Conservation (phyloP, 2,113 vertebrate species). For the Epinephelus fuscoguttatus region DNA sequence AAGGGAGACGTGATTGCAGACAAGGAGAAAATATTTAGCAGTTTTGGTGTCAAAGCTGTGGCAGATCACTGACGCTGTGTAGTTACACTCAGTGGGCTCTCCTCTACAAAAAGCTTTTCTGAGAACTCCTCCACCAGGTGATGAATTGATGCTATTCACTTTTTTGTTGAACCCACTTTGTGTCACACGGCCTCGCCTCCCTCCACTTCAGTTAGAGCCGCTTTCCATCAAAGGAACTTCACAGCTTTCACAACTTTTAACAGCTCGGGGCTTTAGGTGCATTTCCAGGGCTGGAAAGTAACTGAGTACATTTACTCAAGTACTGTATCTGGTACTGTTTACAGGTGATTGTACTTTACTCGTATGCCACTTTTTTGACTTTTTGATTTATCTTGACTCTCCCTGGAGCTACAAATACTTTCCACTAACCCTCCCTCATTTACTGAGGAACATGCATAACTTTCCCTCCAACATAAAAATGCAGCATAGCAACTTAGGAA, state of each 20-base stretch:
- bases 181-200: neutral
- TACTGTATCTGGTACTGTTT: too few relatives aligned
- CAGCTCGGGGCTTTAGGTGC: neutral
- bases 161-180: neutral
- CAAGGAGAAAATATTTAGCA: slow-evolving; percentile 75
- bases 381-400: too few relatives aligned
- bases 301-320: neutral
- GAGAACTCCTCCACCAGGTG: slow-evolving; percentile 5
- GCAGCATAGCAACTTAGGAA: too few relatives aligned
- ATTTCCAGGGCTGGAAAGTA: neutral
- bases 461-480: too few relatives aligned
- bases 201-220: neutral
- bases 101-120: neutral
- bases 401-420: too few relatives aligned
- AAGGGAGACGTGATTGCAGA: slow-evolving; percentile 65
- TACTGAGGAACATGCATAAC: too few relatives aligned
- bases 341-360: too few relatives aligned
- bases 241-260: neutral
- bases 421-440: too few relatives aligned
- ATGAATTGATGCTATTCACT: neutral
- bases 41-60: slow-evolving; percentile 71
- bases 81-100: slow-evolving; percentile 1
- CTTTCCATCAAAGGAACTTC: neutral
- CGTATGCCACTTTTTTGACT: too few relatives aligned
- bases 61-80: slow-evolving; percentile 48